Conservation (phyloP, 30 jellyfish, hydroid and myxozoan genomes). For the Hydractinia symbiolongicarpus region DNA sequence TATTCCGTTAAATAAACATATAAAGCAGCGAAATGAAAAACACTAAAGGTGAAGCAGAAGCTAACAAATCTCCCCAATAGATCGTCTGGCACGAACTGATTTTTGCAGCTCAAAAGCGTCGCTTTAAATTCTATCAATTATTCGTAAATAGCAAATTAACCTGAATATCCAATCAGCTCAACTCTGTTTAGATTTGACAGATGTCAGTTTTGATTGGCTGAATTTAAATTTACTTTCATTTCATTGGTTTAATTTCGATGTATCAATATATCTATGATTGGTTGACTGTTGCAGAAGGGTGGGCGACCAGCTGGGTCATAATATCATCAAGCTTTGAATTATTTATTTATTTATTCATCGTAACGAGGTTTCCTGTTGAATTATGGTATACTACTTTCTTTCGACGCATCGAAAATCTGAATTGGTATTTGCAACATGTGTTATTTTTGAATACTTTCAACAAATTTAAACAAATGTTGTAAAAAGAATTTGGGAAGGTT, state of each 20-base stretch:
- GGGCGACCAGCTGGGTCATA: constrained; percentile 5
- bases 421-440: too few species aligned
- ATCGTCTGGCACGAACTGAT: constrained; percentile 16
- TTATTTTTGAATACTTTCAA: too few species aligned
- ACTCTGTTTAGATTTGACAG: too few species aligned
- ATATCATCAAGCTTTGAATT: too few species aligned
- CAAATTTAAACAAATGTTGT: too few species aligned
- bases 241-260: not conserved
- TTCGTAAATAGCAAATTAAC: not conserved
- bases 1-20: constrained; percentile 1
- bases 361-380: too few species aligned
- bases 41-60: not conserved
- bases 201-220: not conserved
- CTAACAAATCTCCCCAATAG: not conserved
- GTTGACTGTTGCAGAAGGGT: not conserved
- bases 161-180: too few species aligned
- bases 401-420: too few species aligned
- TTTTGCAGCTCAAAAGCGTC: constrained; percentile 9
- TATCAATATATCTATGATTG: too few species aligned
- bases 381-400: too few species aligned
- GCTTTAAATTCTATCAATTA: constrained; percentile 6
- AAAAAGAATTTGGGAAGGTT: too few species aligned
- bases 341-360: too few species aligned
- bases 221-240: not conserved
- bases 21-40: not conserved